Evolutionary conservation across 2,888 invertebrate genomes (phyloP), one percentile per base, ranked within the genome.

Genomic region (Congeria kusceri): DNA sequence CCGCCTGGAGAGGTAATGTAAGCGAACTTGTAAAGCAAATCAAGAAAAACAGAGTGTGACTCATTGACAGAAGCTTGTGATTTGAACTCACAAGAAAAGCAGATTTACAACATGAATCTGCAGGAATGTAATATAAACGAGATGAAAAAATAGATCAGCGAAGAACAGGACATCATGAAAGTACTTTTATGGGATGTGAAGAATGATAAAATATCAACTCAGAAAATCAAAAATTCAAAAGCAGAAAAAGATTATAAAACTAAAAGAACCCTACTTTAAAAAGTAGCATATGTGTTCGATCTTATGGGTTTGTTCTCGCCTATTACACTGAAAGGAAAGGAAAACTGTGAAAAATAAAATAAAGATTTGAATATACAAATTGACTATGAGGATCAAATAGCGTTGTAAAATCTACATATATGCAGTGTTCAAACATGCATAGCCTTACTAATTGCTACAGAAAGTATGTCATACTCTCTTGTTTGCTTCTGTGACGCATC

Each of bases 271-370:
- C 13, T 65, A 23, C 25, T 72, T 27, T 46, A 46, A 20, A 23
- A 18, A 44, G 28, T 72, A 27, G 64, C 72, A 15, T 65, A 56
- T 25, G 65, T 72, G 27, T 72, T 58, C 27, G 72, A 72, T 46
- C 72, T 64, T 11, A 20, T 72, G 39, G 72, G 72, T 20, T 28
- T 72, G 32, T 65, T 56, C 57, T 62, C 64, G 13, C 72, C 72
- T 27, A 57, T 72, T 3, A 7, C 46, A 2, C 28, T 72, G 15
- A 39, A 46, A 7, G 72, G 72, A 15, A 72, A 72, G 25, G 20
- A 64, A 57, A 29, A 65, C 20, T 72, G n/a, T 72, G 72, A 64
- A 44, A 9, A 15, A 57, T 29, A 39, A 15, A 65, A 46, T 25
- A 20, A 27, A 57, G 64, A 15, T 72, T 63, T 64, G 72, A 64